phyloP scores from a whole-genome alignment of 2,113 vertebrate genomes.

The Crypturellus undulatus region DNA sequence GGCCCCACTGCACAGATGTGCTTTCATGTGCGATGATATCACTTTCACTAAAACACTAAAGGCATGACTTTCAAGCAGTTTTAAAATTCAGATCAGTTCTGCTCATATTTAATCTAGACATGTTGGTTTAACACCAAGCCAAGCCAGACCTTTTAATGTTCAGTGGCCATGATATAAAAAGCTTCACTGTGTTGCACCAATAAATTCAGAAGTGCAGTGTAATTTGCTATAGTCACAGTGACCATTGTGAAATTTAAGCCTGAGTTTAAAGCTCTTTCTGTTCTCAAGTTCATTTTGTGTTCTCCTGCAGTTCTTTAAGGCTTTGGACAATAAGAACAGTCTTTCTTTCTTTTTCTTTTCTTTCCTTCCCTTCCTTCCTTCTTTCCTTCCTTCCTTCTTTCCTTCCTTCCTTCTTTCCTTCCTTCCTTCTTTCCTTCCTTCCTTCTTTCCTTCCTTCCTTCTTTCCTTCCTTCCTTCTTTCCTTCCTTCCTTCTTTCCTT shows the following conservation, averaged over 20 bases:
- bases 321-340: neutral
- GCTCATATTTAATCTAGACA: conserved; percentile 82
- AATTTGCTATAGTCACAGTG: conserved; percentile 62
- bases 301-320: neutral
- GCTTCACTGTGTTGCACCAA: conserved; percentile 73
- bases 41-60: conserved; percentile 74
- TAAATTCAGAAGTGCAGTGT: conserved; percentile 74
- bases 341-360: neutral
- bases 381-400: too few relatives aligned
- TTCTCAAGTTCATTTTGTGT: neutral
- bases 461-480: too few relatives aligned
- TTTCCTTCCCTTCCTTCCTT: too few relatives aligned
- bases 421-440: too few relatives aligned
- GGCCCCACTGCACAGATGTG: conserved; percentile 51
- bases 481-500: neutral
- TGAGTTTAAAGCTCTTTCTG: conserved; percentile 23
- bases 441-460: too few relatives aligned
- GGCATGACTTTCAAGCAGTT: conserved; percentile 75
- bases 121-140: conserved; percentile 84
- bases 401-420: too few relatives aligned
- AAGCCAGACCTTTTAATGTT: conserved; percentile 82
- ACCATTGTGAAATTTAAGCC: conserved; percentile 57
- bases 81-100: conserved; percentile 82
- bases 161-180: conserved; percentile 80
- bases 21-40: conserved; percentile 68